These are phyloP conservation scores for Ptychochromis oligacanthus DNA, from an alignment of 2,113 vertebrate species.

Conservation along the genomic window DNA sequence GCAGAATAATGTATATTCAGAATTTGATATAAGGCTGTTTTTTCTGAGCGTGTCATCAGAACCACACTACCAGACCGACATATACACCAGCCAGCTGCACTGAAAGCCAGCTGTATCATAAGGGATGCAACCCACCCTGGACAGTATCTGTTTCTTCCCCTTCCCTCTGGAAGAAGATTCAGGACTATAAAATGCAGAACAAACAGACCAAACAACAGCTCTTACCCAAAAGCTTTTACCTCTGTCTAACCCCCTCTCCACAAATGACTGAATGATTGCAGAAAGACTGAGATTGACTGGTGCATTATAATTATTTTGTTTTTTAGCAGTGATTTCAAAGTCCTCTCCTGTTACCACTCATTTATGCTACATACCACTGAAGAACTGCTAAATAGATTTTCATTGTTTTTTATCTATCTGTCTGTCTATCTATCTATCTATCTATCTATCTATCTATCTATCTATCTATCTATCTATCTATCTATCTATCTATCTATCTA, in stretches of 20 bases:
- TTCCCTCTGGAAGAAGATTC: not conserved
- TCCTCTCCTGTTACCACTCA: too few species aligned
- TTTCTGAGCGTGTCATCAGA: fast-evolving
- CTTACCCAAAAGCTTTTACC: fast-evolving
- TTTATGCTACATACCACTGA: too few species aligned
- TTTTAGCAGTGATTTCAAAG: not conserved
- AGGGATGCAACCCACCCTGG: not conserved
- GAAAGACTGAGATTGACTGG: not conserved
- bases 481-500: too few species aligned
- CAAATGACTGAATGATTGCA: not conserved
- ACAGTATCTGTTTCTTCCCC: not conserved
- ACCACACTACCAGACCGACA: not conserved
- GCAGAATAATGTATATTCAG: fast-evolving
- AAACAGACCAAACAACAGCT: not conserved
- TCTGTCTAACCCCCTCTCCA: not conserved
- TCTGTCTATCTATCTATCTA: too few species aligned
- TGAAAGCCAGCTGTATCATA: not conserved
- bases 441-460: too few species aligned
- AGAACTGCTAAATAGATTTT: too few species aligned
- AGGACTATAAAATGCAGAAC: not conserved
- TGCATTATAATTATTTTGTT: not conserved
- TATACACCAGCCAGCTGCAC: too few species aligned
- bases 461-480: too few species aligned
- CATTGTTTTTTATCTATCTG: too few species aligned
- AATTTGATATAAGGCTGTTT: not conserved